Percentiles rank a stretch among this genome's conserved stretches.
Conservation (phyloP, 2,888 invertebrate genomes). For the Agonopterix arenella region DNA sequence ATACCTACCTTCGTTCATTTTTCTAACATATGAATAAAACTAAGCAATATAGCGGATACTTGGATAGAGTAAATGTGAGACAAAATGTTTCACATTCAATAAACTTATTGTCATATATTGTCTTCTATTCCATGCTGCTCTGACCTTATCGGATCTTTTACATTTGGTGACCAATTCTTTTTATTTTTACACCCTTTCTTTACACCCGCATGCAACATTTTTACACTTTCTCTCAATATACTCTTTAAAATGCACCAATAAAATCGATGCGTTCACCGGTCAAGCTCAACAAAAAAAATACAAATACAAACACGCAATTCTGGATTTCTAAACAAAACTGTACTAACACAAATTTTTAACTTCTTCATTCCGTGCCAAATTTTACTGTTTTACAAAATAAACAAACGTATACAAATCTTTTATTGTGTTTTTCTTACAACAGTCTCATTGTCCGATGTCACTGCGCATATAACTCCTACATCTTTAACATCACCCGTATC, state of each 20-base stretch:
- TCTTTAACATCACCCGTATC: conserved; percentile 66
- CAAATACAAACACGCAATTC: conserved; percentile 69
- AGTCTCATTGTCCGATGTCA: conserved; percentile 76
- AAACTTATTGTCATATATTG: conserved; percentile 67
- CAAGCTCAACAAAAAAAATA: conserved; percentile 73
- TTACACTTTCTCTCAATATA: conserved; percentile 9
- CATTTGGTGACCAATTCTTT: conserved; percentile 48
- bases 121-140: conserved; percentile 67
- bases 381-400: conserved; percentile 39
- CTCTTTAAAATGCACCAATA: conserved; percentile 51
- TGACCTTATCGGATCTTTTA: conserved; percentile 63
- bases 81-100: conserved; percentile 12
- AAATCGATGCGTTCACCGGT: conserved; percentile 58
- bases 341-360: conserved; percentile 45
- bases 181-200: conserved; percentile 3
- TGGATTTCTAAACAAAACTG: conserved; percentile 51
- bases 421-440: conserved; percentile 16
- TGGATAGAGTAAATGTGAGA: too few relatives aligned
- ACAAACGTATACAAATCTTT: conserved; percentile 32
- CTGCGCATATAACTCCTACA: conserved; percentile 71
- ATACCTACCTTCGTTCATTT: too few relatives aligned
- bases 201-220: conserved; percentile 11
- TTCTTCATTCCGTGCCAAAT: conserved; percentile 43
- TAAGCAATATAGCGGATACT: too few relatives aligned
- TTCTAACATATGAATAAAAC: too few relatives aligned